Evolutionary conservation across 2,888 invertebrate species (phyloP).

Genomic region (Amaurobius ferox): DNA sequence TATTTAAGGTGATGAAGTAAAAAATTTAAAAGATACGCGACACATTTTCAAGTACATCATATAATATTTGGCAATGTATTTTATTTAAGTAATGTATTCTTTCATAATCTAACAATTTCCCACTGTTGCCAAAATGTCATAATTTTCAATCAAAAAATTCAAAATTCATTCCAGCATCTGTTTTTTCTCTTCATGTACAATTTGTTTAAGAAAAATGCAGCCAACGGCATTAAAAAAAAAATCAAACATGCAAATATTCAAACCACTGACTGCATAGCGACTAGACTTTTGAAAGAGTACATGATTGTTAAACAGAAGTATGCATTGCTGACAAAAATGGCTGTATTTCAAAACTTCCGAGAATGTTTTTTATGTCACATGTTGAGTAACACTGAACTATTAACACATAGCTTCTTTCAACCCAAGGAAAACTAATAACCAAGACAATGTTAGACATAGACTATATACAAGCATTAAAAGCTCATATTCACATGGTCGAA

Average conservation of each 20-base stretch:
- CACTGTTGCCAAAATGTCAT: slow-evolving; percentile 1
- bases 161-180: not conserved
- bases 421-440: not conserved
- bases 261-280: slow-evolving; percentile 59
- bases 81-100: too few relatives aligned
- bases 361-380: not conserved
- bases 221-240: slow-evolving; percentile 7
- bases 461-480: slow-evolving; percentile 10
- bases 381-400: not conserved
- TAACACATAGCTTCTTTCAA: not conserved
- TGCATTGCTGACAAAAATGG: not conserved
- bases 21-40: too few relatives aligned
- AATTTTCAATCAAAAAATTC: too few relatives aligned
- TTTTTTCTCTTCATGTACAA: not conserved
- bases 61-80: too few relatives aligned
- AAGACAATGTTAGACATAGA: not conserved
- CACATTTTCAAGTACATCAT: too few relatives aligned
- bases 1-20: too few relatives aligned
- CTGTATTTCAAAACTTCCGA: not conserved
- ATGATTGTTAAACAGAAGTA: slow-evolving; percentile 47
- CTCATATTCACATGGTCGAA: not conserved
- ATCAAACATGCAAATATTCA: slow-evolving; percentile 33
- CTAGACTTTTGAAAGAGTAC: slow-evolving; percentile 59
- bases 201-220: not conserved
- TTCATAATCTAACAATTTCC: not conserved